phyloP scores from a whole-genome alignment of 2,797 vertebrate genomes.

The Myotis pilosus region DNA sequence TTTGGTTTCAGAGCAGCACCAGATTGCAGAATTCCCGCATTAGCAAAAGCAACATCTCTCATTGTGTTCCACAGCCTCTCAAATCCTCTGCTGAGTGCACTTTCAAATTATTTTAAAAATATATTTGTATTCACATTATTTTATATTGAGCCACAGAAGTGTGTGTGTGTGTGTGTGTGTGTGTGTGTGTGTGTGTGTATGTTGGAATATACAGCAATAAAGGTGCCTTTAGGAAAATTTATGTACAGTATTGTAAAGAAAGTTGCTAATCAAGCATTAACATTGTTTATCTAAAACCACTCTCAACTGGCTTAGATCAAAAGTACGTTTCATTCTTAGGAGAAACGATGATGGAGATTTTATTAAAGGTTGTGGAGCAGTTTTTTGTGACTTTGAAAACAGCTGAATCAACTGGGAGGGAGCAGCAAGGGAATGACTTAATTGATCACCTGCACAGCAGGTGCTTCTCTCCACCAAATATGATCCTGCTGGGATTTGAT shows the following conservation, averaged over 20 bases:
- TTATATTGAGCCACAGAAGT: neutral
- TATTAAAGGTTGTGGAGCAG: neutral
- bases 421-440: neutral
- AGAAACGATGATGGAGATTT: neutral
- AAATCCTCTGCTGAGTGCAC: neutral
- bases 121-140: neutral
- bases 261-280: neutral
- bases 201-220: neutral
- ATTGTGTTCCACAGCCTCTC: neutral
- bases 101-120: constrained; percentile 4
- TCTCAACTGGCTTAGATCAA: neutral
- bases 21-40: neutral
- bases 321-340: neutral
- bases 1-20: neutral
- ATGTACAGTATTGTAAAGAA: neutral
- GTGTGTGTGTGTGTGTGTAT: neutral
- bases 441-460: neutral
- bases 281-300: neutral
- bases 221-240: neutral
- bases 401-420: neutral
- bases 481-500: neutral
- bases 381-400: constrained; percentile 39
- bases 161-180: neutral
- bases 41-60: neutral
- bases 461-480: neutral